Conservation (phyloP, 2,888 invertebrate genomes). For the Charanyca ferruginea region DNA sequence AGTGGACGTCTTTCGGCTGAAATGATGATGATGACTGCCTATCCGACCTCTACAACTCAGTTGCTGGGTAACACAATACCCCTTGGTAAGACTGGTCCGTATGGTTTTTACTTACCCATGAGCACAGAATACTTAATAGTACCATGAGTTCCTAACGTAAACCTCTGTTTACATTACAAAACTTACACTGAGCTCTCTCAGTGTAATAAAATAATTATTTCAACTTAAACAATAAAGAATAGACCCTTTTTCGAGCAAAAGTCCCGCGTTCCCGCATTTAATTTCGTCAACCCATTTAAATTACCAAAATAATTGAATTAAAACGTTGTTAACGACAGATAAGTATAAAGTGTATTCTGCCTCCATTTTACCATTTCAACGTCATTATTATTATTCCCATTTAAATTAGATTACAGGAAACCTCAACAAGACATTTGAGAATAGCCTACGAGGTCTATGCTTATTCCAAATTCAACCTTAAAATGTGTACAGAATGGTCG, state of each 20-base stretch:
- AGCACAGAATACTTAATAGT: too few relatives aligned
- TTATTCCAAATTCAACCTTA: conserved; percentile 12
- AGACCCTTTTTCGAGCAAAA: conserved; percentile 12
- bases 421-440: conserved; percentile 27
- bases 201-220: conserved; percentile 18
- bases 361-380: conserved; percentile 18
- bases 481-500: fast-evolving
- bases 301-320: conserved; percentile 29
- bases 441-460: background rate
- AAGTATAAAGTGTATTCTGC: conserved; percentile 16
- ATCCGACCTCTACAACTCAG: too few relatives aligned
- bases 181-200: too few relatives aligned
- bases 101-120: too few relatives aligned
- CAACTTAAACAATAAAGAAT: background rate
- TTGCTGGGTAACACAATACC: too few relatives aligned
- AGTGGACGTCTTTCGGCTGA: too few relatives aligned
- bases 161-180: too few relatives aligned
- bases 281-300: conserved; percentile 31
- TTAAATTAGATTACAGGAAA: conserved; percentile 44
- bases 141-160: too few relatives aligned
- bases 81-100: too few relatives aligned
- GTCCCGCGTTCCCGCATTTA: background rate
- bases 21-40: too few relatives aligned
- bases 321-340: conserved; percentile 31
- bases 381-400: conserved; percentile 40